Base-by-base conservation (phyloP, 2,888 invertebrate species). In the Ophraella communa region DNA sequence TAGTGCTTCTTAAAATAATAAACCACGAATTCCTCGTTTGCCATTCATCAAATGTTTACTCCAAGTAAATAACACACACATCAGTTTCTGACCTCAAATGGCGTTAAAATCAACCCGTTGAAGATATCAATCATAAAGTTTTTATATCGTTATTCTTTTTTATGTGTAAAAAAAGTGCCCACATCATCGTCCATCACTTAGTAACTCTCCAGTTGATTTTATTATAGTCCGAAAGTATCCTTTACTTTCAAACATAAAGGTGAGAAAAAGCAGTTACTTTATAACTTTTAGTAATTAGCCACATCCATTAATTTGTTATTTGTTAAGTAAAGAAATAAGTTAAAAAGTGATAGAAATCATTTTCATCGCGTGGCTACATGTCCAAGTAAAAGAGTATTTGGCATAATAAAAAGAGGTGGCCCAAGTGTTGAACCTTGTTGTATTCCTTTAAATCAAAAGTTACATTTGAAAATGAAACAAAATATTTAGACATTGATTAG, bases 141-240 rank as follows among this genome's bases (percentile, higher is more conserved):
- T 58, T 67, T 67, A 62, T 67, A 51, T 61, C 33, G 52, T 44
- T 55, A 57, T 51, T 8, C 49, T 24, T 20, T 49, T 55, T 21
- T 55, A 21, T 20, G 42, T 54, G 24, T 51, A 62, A 67, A 66
- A 66, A 67, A 67, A 60, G 33, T 44, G 55, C 7, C 49, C 49
- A 67, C 67, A 67, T 67, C 67, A 67, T 67, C 67, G 67, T 67
- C 55, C 61, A 67, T 67, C 67, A 67, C 62, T 67, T 67, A 60
- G 54, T 61, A 64, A 57, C 64, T 60, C 49, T 54, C 33, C 49
- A 14, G 39, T 61, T 57, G 56, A 63, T 56, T 60, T 63, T 63
- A 66, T 66, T 66, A 47, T 49, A 33, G 58, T 60, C 53, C 45
- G 17, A n/a, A 21, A 44, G 14, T 35, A 51, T 45, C n/a, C 52